These are phyloP conservation scores for Dolichomitus sp. DNA, from an alignment of 2,888 invertebrate genomes.

Conservation along the genomic window DNA sequence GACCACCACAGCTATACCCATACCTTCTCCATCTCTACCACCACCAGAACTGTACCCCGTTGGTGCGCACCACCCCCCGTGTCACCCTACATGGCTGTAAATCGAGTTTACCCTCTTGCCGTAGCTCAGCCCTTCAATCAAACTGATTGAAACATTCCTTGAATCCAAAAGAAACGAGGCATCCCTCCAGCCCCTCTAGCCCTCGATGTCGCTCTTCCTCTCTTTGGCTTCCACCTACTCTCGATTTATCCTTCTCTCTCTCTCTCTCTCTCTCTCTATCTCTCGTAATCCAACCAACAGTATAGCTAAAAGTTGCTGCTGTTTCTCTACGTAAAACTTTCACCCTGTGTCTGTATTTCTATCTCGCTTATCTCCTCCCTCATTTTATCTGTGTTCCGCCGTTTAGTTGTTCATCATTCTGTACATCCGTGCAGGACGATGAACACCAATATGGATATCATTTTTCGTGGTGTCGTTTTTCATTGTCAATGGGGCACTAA, in stretches of 20 bases:
- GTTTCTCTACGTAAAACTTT: conserved; percentile 57
- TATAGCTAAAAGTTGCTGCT: conserved; percentile 23
- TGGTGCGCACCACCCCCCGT: conserved; percentile 44
- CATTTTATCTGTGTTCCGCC: conserved; percentile 32
- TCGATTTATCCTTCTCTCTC: conserved; percentile 48
- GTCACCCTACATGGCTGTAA: conserved; percentile 82
- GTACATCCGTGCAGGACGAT: background rate
- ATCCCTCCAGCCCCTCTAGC: conserved; percentile 70
- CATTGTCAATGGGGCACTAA: background rate
- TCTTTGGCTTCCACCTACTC: conserved; percentile 36
- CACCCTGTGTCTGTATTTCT: conserved; percentile 46
- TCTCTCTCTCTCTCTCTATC: conserved; percentile 58
- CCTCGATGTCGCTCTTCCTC: conserved; percentile 64
- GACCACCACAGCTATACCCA: conserved; percentile 66
- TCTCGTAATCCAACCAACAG: conserved; percentile 53
- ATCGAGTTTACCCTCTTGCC: conserved; percentile 87
- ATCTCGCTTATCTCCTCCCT: conserved; percentile 43
- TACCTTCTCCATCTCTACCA: conserved; percentile 59
- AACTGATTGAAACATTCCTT: conserved; percentile 87
- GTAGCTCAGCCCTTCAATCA: conserved; percentile 86
- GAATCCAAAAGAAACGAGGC: conserved; percentile 86
- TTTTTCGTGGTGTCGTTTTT: conserved; percentile 2
- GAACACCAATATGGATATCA: conserved; percentile 36
- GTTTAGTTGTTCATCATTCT: conserved; percentile 37
- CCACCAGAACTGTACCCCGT: conserved; percentile 35